phyloP scores from a whole-genome alignment of 2,113 vertebrate species.

The Pagrus major region DNA sequence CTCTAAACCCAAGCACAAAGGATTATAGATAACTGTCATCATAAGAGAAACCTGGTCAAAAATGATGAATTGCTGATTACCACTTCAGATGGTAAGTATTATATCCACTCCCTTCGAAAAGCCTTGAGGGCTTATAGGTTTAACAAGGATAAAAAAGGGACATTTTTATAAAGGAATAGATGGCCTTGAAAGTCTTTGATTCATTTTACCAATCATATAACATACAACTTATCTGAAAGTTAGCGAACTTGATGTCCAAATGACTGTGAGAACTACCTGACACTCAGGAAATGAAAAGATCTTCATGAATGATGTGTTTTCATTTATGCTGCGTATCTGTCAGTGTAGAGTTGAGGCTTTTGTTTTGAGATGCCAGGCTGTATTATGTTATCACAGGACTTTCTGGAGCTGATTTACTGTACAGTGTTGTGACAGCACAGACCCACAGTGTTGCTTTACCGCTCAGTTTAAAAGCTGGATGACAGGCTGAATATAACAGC shows the following conservation, averaged over 20 bases:
- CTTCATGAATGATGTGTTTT: background rate
- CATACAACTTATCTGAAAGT: background rate
- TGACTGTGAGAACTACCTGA: too few species aligned
- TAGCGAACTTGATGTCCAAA: background rate
- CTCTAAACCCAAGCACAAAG: background rate
- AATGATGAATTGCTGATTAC: background rate
- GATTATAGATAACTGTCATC: background rate
- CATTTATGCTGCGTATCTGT: background rate
- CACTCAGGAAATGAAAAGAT: background rate
- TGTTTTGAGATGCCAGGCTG: background rate
- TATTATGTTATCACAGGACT: too few species aligned
- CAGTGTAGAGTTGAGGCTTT: background rate
- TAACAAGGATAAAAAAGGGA: background rate
- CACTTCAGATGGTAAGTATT: background rate
- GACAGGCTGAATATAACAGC: background rate
- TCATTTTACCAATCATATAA: background rate
- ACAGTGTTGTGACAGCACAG: background rate
- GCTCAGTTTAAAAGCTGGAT: background rate
- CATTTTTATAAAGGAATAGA: background rate
- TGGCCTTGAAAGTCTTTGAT: background rate
- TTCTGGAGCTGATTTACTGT: too few species aligned
- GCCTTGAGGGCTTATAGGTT: background rate
- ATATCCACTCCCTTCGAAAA: background rate
- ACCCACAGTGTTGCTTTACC: background rate
- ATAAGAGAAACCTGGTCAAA: background rate